Evolutionary conservation across 2,888 invertebrate species (phyloP), one percentile per base, ranked within the genome.

Genomic region (Sisyra nigra): DNA sequence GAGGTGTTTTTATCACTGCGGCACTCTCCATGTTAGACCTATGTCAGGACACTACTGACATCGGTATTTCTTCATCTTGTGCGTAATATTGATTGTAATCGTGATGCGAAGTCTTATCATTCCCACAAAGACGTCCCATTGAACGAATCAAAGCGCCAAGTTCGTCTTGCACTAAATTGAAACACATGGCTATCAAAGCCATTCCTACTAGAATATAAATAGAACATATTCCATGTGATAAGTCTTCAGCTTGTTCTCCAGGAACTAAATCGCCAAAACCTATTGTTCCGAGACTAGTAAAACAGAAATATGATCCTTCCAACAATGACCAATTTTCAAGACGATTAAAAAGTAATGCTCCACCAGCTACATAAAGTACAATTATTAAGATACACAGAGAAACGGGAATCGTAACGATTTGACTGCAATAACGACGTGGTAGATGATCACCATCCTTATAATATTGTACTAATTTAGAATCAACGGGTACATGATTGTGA

Each of bases 291-390:
- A 79, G 65, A 47, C 76, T 80, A 13, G 82, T 80, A 61, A 84
- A 83, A 53, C 83, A 82, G 57, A 84, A 84, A 59, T 80, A 83
- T 47, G 80, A 71, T 45, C 92, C 91, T 56, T 93, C 93, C 42
- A 93, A 68, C 33, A 87, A 73, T 46, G 78, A 80, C 97, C 96
- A 97, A 51, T 78, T 76, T 61, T 96, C 96, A 57, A 93, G 81
- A 42, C 82, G 72, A 47, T 85, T 81, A 62, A 97, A 97, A 49
- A 96, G 71, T 46, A 87, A 68, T 1, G 93, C 86, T 10, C 96
- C 96, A 30, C 87, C 78, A 45, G 82, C 80, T 54, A 96, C 76
- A 63, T 96, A 96, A 50, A 80, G 72, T 39, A 87, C 69, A 54
- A 96, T 78, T 35, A 94, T 80, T 50, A 88, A 66, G 47, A 93